Evolutionary conservation across 2,113 vertebrate genomes (phyloP).

Genomic region (Hassar affinis): DNA sequence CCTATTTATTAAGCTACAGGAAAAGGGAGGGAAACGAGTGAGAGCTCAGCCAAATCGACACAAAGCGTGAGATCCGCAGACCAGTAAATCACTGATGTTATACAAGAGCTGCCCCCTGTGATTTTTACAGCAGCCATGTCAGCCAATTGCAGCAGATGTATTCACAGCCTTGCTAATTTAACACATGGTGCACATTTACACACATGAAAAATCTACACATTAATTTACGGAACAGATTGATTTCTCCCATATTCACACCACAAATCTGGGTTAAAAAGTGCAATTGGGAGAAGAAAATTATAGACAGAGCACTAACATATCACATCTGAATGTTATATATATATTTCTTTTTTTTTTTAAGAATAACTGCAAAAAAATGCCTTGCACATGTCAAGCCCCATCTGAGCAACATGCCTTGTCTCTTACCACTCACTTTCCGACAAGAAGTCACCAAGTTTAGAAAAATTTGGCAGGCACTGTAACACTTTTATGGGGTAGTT

Average conservation of each 20-base stretch:
- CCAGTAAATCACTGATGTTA: constrained; percentile 75
- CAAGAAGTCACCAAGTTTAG: constrained; percentile 47
- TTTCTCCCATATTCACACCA: constrained; percentile 34
- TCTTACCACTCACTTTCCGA: constrained; percentile 31
- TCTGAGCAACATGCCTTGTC: constrained; percentile 22
- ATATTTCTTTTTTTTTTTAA: not conserved
- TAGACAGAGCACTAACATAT: not conserved
- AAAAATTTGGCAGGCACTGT: constrained; percentile 53
- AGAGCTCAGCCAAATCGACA: constrained; percentile 66
- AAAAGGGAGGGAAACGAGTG: constrained; percentile 41
- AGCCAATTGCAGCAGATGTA: constrained; percentile 67
- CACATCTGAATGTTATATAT: constrained; percentile 11
- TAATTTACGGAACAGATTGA: constrained; percentile 34
- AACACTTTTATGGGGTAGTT: constrained; percentile 60
- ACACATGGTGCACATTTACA: constrained; percentile 50
- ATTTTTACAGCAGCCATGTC: constrained; percentile 64
- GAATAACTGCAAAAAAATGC: constrained; percentile 42
- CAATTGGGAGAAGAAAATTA: not conserved
- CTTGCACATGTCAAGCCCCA: constrained; percentile 44
- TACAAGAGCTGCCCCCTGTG: constrained; percentile 71
- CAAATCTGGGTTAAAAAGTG: constrained; percentile 7
- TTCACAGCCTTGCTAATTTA: constrained; percentile 61
- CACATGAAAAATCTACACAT: constrained; percentile 50
- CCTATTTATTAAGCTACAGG: constrained; percentile 62
- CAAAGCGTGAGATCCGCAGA: constrained; percentile 69